These are phyloP conservation scores for Bothrops jararaca DNA, from an alignment of 2,113 vertebrate genomes.

Conservation along the genomic window DNA sequence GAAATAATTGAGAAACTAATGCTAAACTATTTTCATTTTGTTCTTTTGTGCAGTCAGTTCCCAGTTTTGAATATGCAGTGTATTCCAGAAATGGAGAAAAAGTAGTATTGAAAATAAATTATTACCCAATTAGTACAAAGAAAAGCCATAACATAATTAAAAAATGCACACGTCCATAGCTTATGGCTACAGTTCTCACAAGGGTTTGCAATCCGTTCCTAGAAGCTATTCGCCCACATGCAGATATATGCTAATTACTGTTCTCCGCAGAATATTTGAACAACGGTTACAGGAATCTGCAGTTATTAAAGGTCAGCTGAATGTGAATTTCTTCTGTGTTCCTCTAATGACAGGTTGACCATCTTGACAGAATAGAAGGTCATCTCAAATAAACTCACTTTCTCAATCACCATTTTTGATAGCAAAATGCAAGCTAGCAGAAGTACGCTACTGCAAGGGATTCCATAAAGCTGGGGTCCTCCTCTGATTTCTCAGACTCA, in stretches of 20 bases:
- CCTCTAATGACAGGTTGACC: conserved; percentile 23
- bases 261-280: conserved; percentile 49
- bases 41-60: not conserved
- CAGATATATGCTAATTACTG: conserved; percentile 59
- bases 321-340: conserved; percentile 36
- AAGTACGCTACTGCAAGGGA: conserved; percentile 9
- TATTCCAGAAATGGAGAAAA: not conserved
- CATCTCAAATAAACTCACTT: conserved; percentile 55
- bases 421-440: conserved; percentile 36
- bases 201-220: conserved; percentile 3
- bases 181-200: not conserved
- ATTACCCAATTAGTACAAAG: conserved; percentile 9
- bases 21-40: not conserved
- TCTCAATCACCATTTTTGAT: conserved; percentile 30
- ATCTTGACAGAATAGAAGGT: conserved; percentile 35
- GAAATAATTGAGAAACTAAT: too few relatives aligned
- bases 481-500: too few relatives aligned
- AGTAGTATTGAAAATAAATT: not conserved
- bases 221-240: conserved; percentile 46
- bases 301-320: conserved; percentile 57
- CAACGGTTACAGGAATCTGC: conserved; percentile 55
- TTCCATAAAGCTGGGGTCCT: not conserved
- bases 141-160: conserved; percentile 5
- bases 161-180: conserved; percentile 24
- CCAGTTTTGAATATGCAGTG: not conserved